phyloP scores from a whole-genome alignment of 2,113 vertebrate species.

The Cyprinus carpio region DNA sequence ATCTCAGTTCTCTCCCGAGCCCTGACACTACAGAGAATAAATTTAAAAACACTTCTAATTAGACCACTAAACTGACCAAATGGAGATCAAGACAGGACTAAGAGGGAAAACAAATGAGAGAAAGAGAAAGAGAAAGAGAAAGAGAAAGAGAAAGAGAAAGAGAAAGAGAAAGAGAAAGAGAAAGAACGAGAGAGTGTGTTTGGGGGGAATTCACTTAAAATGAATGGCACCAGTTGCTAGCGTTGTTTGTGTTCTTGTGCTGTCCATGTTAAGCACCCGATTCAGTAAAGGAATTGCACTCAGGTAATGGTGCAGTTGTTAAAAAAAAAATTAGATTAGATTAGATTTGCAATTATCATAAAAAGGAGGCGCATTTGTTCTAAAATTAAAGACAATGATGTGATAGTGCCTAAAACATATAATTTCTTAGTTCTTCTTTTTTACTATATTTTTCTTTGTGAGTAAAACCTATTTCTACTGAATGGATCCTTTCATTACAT shows the following conservation, averaged over 20 bases:
- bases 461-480: background rate
- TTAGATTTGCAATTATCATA: background rate
- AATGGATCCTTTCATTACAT: background rate
- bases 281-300: background rate
- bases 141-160: background rate
- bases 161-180: background rate
- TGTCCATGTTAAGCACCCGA: background rate
- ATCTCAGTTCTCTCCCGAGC: background rate
- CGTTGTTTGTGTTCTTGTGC: background rate
- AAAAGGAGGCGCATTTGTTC: too few relatives aligned
- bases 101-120: background rate
- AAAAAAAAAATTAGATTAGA: background rate
- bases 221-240: background rate
- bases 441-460: background rate
- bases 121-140: background rate
- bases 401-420: too few relatives aligned
- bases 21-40: constrained; percentile 15
- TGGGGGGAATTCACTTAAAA: background rate
- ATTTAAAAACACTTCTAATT: constrained; percentile 22
- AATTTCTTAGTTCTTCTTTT: too few relatives aligned
- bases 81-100: constrained; percentile 13
- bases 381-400: too few relatives aligned
- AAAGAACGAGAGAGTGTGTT: background rate
- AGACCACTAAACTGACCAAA: background rate
- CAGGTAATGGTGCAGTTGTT: background rate